phyloP scores from a whole-genome alignment of 1,140 invertebrate species.

The Pollicipes pollicipes region DNA sequence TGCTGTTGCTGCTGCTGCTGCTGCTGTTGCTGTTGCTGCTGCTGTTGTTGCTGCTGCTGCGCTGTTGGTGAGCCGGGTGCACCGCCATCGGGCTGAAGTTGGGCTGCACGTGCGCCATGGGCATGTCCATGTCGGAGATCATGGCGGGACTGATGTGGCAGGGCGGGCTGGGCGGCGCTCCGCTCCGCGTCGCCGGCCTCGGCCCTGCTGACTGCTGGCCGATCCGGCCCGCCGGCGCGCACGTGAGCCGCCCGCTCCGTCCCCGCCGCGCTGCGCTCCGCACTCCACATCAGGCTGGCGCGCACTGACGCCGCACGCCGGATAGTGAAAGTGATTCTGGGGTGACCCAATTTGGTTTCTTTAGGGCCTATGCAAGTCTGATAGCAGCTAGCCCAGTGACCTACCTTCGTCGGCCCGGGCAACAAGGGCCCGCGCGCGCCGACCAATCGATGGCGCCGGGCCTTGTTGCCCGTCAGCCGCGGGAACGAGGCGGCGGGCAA shows the following conservation, averaged over 20 bases:
- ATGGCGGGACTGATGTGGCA: not conserved
- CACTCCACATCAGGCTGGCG: not conserved
- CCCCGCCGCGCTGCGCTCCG: not conserved
- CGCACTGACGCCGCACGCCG: not conserved
- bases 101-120: not conserved
- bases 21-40: not conserved
- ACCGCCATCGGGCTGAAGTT: not conserved
- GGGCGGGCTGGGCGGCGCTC: too few relatives aligned
- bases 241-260: not conserved
- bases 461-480: not conserved
- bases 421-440: not conserved
- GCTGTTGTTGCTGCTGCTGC: constrained; percentile 11
- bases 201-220: not conserved
- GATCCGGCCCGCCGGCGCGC: not conserved
- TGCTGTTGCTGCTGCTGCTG: constrained; percentile 14
- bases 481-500: not conserved
- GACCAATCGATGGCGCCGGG: not conserved
- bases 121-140: constrained; percentile 1
- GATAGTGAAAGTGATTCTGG: constrained; percentile 3
- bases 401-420: not conserved
- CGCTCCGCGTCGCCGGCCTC: too few relatives aligned
- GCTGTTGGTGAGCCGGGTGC: not conserved
- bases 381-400: constrained; percentile 6
- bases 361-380: not conserved
- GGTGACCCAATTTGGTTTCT: constrained; percentile 6